phyloP scores from a whole-genome alignment of 1,140 invertebrate genomes.

The Diabrotica virgifera region DNA sequence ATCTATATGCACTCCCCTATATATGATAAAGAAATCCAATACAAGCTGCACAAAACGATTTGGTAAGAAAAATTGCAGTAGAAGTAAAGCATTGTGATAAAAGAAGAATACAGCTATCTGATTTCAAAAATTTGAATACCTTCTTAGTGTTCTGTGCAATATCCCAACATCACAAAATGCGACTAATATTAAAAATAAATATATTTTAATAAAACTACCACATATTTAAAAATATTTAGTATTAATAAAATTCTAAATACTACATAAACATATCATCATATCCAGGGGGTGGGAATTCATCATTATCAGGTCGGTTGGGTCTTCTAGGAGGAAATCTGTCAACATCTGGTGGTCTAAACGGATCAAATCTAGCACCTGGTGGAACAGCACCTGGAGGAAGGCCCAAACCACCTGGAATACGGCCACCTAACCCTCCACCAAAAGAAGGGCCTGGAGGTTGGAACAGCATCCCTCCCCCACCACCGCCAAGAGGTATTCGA shows the following conservation, averaged over 20 bases:
- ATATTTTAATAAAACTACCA: too few species aligned
- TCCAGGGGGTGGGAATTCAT: constrained; percentile 70
- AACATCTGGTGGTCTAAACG: constrained; percentile 66
- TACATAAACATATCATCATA: constrained; percentile 77
- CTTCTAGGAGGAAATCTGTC: constrained; percentile 38
- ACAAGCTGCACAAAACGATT: too few species aligned
- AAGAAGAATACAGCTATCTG: too few species aligned
- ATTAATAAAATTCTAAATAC: constrained; percentile 23
- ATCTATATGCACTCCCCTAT: too few species aligned
- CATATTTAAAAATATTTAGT: not conserved
- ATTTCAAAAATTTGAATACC: too few species aligned
- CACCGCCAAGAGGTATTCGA: constrained; percentile 32
- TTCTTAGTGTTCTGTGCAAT: too few species aligned
- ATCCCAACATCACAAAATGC: too few species aligned
- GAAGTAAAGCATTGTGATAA: too few species aligned
- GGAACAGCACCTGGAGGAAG: constrained; percentile 60
- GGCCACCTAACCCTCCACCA: constrained; percentile 16
- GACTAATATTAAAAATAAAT: too few species aligned
- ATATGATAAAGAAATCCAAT: too few species aligned
- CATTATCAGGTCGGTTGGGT: constrained; percentile 61
- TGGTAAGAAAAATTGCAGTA: too few species aligned
- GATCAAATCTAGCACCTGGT: constrained; percentile 78
- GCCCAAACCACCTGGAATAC: constrained; percentile 24
- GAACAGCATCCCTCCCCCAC: constrained; percentile 68
- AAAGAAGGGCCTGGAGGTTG: constrained; percentile 54